Percentiles rank a stretch among this genome's conserved stretches.
phyloP scores from a whole-genome alignment of 2,113 vertebrate species.

The Murina feae region DNA sequence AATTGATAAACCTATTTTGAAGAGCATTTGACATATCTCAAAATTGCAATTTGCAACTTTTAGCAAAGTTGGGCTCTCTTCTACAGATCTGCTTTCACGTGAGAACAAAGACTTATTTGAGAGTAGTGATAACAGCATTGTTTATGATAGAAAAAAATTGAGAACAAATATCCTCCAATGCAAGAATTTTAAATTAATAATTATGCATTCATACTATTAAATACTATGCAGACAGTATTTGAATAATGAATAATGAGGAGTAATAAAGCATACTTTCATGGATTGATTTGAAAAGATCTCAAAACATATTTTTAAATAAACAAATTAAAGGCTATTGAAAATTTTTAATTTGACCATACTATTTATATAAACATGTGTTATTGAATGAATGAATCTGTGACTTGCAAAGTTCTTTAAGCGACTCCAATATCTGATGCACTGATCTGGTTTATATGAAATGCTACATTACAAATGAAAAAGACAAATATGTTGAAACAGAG shows the following conservation, averaged over 20 bases:
- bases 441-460: conserved; percentile 4
- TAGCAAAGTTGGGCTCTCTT: not conserved
- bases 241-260: not conserved
- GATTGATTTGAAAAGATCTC: not conserved
- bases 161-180: not conserved
- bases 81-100: conserved; percentile 7
- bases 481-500: not conserved
- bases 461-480: not conserved
- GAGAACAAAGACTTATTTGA: not conserved
- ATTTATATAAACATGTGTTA: not conserved
- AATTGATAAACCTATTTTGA: conserved; percentile 37
- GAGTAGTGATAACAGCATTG: not conserved
- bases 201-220: not conserved
- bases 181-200: conserved; percentile 6
- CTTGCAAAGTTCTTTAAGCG: not conserved
- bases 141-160: not conserved
- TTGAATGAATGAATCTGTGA: conserved; percentile 17
- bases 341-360: not conserved
- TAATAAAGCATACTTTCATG: not conserved
- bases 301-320: not conserved
- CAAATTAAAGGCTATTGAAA: not conserved
- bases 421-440: not conserved
- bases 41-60: conserved; percentile 4
- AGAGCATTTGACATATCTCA: conserved; percentile 25
- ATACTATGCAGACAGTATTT: not conserved